Conservation (phyloP, 2,113 vertebrate genomes). For the Tapirus terrestris region DNA sequence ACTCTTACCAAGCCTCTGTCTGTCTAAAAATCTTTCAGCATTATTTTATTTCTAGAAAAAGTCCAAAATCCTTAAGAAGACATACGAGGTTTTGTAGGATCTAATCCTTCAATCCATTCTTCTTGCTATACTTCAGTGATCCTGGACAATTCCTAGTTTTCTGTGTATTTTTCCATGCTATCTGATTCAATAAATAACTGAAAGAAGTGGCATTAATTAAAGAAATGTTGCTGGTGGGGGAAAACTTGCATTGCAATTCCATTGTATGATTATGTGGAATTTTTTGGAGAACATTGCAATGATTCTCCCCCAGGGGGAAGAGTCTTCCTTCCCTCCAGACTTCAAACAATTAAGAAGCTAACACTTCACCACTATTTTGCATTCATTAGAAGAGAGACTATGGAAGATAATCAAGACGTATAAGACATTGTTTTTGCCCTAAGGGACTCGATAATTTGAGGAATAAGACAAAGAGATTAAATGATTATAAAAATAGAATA, state of each 20-base stretch:
- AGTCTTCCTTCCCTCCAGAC: neutral
- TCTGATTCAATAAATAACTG: neutral
- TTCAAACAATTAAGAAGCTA: neutral
- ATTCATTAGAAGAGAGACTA: neutral
- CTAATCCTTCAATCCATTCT: neutral
- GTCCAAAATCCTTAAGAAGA: neutral
- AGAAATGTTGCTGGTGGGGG: neutral
- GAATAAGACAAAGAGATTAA: neutral
- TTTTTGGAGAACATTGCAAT: neutral
- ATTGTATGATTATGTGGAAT: neutral
- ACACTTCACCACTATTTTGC: neutral
- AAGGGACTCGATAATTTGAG: neutral
- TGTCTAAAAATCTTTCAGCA: neutral
- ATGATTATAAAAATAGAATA: neutral
- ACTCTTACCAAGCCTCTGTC: neutral
- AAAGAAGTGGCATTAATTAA: neutral
- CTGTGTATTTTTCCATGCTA: neutral
- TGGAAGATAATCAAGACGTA: neutral
- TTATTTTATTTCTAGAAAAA: neutral
- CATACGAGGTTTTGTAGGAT: neutral
- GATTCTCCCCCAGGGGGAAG: neutral
- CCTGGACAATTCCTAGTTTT: neutral
- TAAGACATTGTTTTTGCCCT: neutral
- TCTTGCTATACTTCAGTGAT: neutral
- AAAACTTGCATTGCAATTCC: neutral